Evolutionary conservation across 1,140 invertebrate genomes (phyloP).

Genomic region (Panonychus citri): DNA sequence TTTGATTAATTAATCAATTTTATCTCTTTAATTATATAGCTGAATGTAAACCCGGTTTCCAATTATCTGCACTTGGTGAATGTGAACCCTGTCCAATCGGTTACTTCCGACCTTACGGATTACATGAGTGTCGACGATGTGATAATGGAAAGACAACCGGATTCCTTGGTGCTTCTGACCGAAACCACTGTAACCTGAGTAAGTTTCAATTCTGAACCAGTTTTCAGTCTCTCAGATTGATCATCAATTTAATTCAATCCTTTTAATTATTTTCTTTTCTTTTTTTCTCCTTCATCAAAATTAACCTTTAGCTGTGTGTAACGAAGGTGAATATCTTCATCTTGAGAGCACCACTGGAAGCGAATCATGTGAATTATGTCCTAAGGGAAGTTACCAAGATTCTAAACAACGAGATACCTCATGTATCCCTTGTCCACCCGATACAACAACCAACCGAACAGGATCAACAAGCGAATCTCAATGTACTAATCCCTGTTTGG

Average conservation of each 20-base stretch:
- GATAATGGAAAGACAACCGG: slow-evolving; percentile 68
- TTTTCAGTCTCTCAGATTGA: not conserved
- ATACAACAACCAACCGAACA: slow-evolving; percentile 62
- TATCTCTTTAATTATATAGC: slow-evolving; percentile 21
- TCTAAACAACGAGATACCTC: slow-evolving; percentile 54
- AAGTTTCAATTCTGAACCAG: no score
- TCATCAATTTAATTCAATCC: not conserved
- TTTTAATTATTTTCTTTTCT: not conserved
- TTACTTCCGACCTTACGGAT: slow-evolving; percentile 61
- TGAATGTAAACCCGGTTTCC: slow-evolving; percentile 68
- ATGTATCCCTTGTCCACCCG: slow-evolving; percentile 67
- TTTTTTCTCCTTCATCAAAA: not conserved
- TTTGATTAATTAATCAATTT: not conserved
- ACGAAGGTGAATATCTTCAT: slow-evolving; percentile 52
- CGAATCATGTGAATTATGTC: slow-evolving; percentile 47
- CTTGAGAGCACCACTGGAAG: slow-evolving; percentile 38
- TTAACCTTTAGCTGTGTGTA: slow-evolving; percentile 21
- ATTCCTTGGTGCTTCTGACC: slow-evolving; percentile 46
- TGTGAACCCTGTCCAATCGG: slow-evolving; percentile 79
- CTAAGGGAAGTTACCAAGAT: slow-evolving; percentile 76
- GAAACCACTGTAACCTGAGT: slow-evolving; percentile 47
- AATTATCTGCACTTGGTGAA: slow-evolving; percentile 59
- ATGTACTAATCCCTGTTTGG: slow-evolving; percentile 74
- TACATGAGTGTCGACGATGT: slow-evolving; percentile 65
- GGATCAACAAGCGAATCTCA: slow-evolving; percentile 53